Evolutionary conservation across 2,113 vertebrate genomes (phyloP).

Genomic region (Eurypyga helias): DNA sequence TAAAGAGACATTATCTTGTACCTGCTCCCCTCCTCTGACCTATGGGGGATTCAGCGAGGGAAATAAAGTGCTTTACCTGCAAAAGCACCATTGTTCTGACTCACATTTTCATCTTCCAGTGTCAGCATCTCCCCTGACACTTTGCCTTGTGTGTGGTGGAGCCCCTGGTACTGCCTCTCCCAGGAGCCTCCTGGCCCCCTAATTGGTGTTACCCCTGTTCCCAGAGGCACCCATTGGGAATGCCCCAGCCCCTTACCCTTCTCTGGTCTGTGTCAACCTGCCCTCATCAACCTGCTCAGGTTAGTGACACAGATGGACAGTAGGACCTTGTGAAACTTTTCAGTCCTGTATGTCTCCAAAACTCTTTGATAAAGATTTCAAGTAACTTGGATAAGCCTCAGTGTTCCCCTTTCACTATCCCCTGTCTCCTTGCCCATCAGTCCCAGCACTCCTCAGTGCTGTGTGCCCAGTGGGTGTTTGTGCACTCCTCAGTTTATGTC

Average conservation of each 20-base stretch:
- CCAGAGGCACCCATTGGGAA: rapidly evolving
- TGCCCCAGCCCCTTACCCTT: not conserved
- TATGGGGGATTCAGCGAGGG: not conserved
- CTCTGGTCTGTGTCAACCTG: not conserved
- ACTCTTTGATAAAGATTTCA: not conserved
- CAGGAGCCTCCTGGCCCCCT: not conserved
- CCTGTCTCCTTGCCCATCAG: not conserved
- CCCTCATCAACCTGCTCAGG: not conserved
- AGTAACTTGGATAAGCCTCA: not conserved
- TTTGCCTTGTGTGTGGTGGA: not conserved
- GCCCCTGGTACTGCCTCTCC: not conserved
- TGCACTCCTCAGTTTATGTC: no score
- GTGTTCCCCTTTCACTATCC: not conserved
- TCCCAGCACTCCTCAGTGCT: not conserved
- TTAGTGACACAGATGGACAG: not conserved
- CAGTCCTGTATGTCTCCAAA: not conserved
- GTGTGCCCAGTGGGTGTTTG: not conserved
- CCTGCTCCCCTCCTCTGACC: not conserved
- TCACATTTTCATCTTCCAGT: not conserved
- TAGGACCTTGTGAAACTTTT: not conserved
- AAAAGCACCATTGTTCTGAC: not conserved
- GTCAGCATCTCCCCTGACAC: not conserved
- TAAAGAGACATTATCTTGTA: not conserved
- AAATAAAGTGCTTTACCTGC: not conserved
- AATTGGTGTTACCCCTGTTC: not conserved